Evolutionary conservation across 2,113 vertebrate species (phyloP).

Genomic region (Lagopus leucura): DNA sequence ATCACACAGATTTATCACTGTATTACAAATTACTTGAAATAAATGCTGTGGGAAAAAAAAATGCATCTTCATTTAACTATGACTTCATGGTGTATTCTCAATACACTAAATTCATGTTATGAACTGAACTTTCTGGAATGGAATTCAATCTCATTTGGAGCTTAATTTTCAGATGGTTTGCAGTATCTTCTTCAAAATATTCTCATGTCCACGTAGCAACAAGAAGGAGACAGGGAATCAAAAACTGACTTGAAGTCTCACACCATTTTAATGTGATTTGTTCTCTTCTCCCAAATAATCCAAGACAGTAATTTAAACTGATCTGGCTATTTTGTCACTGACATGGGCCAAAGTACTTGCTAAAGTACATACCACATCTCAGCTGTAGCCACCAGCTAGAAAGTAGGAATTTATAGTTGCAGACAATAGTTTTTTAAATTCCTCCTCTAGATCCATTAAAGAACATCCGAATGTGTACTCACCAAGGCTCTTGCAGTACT

Average conservation of each 20-base stretch:
- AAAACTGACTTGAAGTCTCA: background rate
- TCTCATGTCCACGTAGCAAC: background rate
- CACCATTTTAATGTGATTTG: background rate
- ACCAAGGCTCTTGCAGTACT: background rate
- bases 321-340: background rate
- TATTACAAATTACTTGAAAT: background rate
- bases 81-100: background rate
- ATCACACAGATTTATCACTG: background rate
- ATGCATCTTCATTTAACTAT: background rate
- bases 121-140: background rate
- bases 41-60: background rate
- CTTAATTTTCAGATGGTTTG: background rate
- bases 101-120: background rate
- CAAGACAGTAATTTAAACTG: background rate
- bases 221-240: background rate
- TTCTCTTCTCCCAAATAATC: background rate
- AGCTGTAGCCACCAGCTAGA: background rate
- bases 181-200: background rate
- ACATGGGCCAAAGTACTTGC: background rate
- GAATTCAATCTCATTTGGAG: background rate
- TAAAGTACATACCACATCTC: background rate
- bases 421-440: background rate
- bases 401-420: background rate
- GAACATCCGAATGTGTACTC: accelerated
- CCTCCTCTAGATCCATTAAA: background rate